These are phyloP conservation scores for Pterostichus madidus DNA, from an alignment of 2,888 invertebrate genomes.

Conservation along the genomic window DNA sequence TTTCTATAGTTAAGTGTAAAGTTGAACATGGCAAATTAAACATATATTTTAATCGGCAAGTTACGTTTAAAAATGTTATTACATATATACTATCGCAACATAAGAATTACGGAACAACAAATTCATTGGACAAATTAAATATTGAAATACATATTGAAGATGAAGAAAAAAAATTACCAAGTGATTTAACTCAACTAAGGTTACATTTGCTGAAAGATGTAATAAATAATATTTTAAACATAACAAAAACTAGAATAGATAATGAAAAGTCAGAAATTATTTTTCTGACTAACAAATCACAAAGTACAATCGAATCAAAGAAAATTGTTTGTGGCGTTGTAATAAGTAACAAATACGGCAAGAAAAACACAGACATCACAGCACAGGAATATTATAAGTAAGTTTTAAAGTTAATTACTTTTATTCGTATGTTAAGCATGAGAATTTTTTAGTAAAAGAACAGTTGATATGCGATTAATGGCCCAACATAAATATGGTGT, in stretches of 20 bases:
- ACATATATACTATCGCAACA: slow-evolving; percentile 71
- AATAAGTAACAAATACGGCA: slow-evolving; percentile 79
- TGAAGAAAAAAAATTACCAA: slow-evolving; percentile 72
- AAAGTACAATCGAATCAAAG: slow-evolving; percentile 72
- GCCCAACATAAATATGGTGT: slow-evolving; percentile 85
- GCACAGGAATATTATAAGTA: slow-evolving; percentile 80
- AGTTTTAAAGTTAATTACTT: slow-evolving; percentile 58
- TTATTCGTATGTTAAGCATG: neutral
- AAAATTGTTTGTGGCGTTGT: slow-evolving; percentile 81
- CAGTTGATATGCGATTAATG: slow-evolving; percentile 82
- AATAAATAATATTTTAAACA: slow-evolving; percentile 74
- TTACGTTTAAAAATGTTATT: slow-evolving; percentile 72
- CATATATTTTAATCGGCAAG: slow-evolving; percentile 79
- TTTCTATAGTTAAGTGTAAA: slow-evolving; percentile 76
- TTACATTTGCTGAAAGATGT: slow-evolving; percentile 74
- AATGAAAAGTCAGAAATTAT: slow-evolving; percentile 72
- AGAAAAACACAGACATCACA: slow-evolving; percentile 78
- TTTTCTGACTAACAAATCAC: slow-evolving; percentile 77
- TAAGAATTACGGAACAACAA: slow-evolving; percentile 72
- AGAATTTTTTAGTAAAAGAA: slow-evolving; percentile 78
- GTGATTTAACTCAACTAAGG: slow-evolving; percentile 75
- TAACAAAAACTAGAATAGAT: slow-evolving; percentile 72
- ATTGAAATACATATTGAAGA: slow-evolving; percentile 70
- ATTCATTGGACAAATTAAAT: slow-evolving; percentile 65
- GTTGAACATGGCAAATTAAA: slow-evolving; percentile 78